A percentile compares a stretch with the other conserved stretches of the same genome.
phyloP scores from a whole-genome alignment of 2,888 invertebrate species.

The Euplagia quadripunctaria region DNA sequence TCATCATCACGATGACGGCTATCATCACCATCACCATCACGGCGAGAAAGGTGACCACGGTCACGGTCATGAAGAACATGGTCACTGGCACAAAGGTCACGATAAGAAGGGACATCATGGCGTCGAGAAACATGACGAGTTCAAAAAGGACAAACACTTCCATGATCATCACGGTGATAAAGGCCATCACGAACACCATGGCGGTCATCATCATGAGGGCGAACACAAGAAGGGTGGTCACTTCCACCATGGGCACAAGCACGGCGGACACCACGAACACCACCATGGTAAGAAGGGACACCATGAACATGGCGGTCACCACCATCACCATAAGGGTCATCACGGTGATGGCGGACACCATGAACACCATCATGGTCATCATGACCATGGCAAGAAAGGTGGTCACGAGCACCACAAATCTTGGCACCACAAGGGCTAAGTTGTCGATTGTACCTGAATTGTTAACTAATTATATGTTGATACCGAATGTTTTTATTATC shows the following conservation, averaged over 20 bases:
- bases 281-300: constrained; percentile 92
- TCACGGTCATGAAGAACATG: constrained; percentile 81
- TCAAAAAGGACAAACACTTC: constrained; percentile 94
- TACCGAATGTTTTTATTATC: constrained; percentile 61
- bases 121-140: constrained; percentile 93
- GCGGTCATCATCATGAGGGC: constrained; percentile 91
- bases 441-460: constrained; percentile 40
- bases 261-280: constrained; percentile 91
- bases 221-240: constrained; percentile 93
- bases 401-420: constrained; percentile 92
- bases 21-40: constrained; percentile 88
- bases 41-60: constrained; percentile 89
- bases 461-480: constrained; percentile 60
- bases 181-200: constrained; percentile 92
- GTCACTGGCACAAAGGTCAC: constrained; percentile 93
- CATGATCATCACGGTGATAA: constrained; percentile 93
- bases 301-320: constrained; percentile 91
- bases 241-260: constrained; percentile 92
- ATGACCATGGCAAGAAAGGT: constrained; percentile 91
- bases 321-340: constrained; percentile 92
- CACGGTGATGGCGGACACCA: constrained; percentile 92
- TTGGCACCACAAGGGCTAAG: constrained; percentile 88
- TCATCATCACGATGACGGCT: constrained; percentile 89
- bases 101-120: constrained; percentile 94
- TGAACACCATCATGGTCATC: constrained; percentile 90